Evolutionary conservation across 2,113 vertebrate genomes (phyloP).

Genomic region (Fregetta grallaria): DNA sequence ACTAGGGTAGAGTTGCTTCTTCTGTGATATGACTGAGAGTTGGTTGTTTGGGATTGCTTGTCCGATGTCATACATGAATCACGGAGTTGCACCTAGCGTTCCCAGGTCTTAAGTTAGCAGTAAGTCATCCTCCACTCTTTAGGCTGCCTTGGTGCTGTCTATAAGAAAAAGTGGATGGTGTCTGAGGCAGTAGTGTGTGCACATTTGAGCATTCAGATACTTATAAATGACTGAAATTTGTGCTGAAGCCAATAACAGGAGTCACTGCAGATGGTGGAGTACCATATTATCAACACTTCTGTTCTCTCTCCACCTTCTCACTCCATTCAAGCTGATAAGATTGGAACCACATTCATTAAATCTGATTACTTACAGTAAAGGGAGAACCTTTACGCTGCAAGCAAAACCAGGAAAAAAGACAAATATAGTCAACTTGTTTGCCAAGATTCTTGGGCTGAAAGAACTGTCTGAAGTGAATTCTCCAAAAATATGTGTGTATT

Average conservation of each 20-base stretch:
- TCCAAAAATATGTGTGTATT: conserved; percentile 43
- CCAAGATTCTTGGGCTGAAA: background rate
- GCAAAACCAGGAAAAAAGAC: background rate
- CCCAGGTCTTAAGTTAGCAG: background rate
- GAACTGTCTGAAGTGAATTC: conserved; percentile 45
- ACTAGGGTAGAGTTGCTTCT: background rate
- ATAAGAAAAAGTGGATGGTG: background rate
- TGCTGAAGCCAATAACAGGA: background rate
- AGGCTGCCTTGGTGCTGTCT: background rate
- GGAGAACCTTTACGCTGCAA: background rate
- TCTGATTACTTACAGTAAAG: background rate
- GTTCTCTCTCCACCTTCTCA: background rate
- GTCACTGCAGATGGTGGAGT: background rate
- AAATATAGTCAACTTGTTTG: conserved; percentile 27
- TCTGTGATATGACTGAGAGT: background rate
- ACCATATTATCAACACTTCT: background rate
- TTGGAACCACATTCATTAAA: background rate
- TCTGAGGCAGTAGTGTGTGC: background rate
- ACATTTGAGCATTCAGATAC: background rate
- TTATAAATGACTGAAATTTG: background rate
- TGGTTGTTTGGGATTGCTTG: background rate
- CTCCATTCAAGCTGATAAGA: background rate
- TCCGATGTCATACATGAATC: background rate
- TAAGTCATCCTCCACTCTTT: background rate
- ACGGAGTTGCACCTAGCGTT: background rate